These are phyloP conservation scores for Budorcas taxicolor DNA, from an alignment of 2,113 vertebrate genomes.

Conservation along the genomic window DNA sequence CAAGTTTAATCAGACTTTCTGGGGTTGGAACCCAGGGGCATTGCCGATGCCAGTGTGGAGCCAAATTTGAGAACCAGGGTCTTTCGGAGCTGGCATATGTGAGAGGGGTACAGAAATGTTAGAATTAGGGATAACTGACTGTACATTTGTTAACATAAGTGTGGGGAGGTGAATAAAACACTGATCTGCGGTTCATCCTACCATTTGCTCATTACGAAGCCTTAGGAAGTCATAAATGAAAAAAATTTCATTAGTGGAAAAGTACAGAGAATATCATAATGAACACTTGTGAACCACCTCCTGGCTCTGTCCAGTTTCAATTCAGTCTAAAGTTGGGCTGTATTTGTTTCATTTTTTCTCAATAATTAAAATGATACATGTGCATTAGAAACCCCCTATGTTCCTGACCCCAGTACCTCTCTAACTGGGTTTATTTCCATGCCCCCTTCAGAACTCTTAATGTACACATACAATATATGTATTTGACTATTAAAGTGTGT, in stretches of 20 bases:
- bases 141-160: background rate
- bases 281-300: background rate
- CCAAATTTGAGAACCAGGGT: background rate
- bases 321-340: background rate
- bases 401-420: background rate
- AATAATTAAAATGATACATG: background rate
- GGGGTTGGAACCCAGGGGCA: background rate
- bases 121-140: background rate
- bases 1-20: background rate
- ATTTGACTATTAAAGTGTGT: background rate
- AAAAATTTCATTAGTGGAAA: background rate
- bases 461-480: no score
- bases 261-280: background rate
- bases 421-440: background rate
- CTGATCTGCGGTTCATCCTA: background rate
- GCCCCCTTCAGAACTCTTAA: background rate
- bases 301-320: background rate
- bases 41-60: background rate
- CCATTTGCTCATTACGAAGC: background rate
- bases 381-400: background rate
- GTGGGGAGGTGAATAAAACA: background rate
- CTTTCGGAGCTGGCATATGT: background rate
- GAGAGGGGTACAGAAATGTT: background rate
- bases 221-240: background rate
- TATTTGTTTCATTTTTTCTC: background rate